Percentiles rank a stretch among this genome's conserved stretches.
Conservation (phyloP, 2,888 invertebrate species). For the Crocallis elinguaria region DNA sequence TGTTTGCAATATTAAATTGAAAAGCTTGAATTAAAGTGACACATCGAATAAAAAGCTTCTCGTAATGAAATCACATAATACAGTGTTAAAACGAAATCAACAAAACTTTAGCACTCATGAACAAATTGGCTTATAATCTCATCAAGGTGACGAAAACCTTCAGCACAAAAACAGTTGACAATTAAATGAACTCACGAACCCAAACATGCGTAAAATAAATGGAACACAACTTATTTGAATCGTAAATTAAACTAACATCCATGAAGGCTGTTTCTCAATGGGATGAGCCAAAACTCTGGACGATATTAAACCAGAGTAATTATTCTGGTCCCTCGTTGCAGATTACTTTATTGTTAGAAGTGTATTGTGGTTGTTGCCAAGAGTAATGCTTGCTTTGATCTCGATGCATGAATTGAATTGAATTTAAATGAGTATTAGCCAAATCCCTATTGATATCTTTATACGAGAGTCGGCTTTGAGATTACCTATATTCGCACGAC, state of each 20-base stretch:
- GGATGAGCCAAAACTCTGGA: constrained; percentile 45
- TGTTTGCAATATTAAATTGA: not conserved
- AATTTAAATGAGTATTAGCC: constrained; percentile 51
- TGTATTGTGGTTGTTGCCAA: constrained; percentile 55
- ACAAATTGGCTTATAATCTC: constrained; percentile 25
- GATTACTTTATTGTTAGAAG: constrained; percentile 57
- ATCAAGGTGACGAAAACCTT: constrained; percentile 16
- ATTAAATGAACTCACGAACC: constrained; percentile 33
- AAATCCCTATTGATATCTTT: constrained; percentile 71
- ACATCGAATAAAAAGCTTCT: not conserved
- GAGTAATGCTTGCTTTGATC: constrained; percentile 68
- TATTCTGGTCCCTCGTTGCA: constrained; percentile 42
- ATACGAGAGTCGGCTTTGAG: constrained; percentile 40
- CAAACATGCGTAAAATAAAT: constrained; percentile 51
- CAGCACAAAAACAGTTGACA: constrained; percentile 36
- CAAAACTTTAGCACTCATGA: constrained; percentile 3
- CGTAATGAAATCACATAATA: not conserved
- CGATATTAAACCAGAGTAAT: constrained; percentile 51
- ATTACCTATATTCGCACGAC: constrained; percentile 18
- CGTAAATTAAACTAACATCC: constrained; percentile 56
- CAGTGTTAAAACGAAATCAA: not conserved
- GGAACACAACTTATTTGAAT: constrained; percentile 49
- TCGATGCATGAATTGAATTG: constrained; percentile 58
- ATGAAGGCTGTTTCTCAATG: constrained; percentile 50
- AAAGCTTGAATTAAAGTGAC: too few relatives aligned